Evolutionary conservation across 2,888 invertebrate genomes (phyloP).

Genomic region (Pheosia tremula): DNA sequence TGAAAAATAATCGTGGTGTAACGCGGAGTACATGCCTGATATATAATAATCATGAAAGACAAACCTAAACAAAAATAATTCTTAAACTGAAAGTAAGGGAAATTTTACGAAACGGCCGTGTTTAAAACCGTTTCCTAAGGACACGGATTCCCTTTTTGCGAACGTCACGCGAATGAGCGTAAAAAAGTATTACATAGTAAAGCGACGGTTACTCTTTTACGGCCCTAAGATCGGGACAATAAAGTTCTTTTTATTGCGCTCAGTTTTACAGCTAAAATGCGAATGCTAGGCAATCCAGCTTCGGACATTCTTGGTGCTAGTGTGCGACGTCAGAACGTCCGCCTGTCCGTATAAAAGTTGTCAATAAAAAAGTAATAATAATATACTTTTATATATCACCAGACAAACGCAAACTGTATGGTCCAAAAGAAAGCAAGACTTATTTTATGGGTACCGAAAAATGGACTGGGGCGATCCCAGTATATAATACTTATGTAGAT

Average conservation of each 20-base stretch:
- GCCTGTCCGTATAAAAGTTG: too few species aligned
- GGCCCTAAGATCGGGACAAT: constrained; percentile 52
- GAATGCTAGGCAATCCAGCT: constrained; percentile 23
- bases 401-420: too few species aligned
- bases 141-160: constrained; percentile 34
- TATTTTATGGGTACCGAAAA: too few species aligned
- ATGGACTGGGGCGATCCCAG: too few species aligned
- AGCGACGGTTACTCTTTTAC: constrained; percentile 55
- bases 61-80: not conserved
- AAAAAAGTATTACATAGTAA: constrained; percentile 55
- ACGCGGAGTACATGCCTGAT: too few species aligned
- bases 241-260: constrained; percentile 60
- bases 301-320: not conserved
- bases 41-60: not conserved
- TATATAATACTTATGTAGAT: too few species aligned
- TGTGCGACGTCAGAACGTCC: not conserved
- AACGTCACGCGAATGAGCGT: constrained; percentile 37
- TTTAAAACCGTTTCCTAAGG: constrained; percentile 7
- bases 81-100: not conserved
- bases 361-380: too few species aligned
- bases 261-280: constrained; percentile 57
- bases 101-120: not conserved
- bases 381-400: too few species aligned
- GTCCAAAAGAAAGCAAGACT: too few species aligned
- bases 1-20: too few species aligned